phyloP scores from a whole-genome alignment of 2,113 vertebrate genomes.

The Psephotus haematonotus region DNA sequence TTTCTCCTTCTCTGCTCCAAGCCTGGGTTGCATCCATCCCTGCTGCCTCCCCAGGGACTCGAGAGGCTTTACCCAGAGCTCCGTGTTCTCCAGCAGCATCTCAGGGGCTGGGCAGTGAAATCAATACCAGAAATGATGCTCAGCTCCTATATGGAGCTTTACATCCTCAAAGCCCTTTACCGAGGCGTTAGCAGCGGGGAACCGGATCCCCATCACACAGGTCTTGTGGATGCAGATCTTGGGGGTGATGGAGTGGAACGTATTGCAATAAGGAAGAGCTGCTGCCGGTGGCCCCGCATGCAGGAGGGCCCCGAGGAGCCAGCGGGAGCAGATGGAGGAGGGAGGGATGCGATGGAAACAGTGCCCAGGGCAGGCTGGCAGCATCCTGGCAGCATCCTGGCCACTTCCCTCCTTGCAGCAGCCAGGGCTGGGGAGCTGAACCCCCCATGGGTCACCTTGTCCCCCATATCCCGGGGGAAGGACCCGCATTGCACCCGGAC shows the following conservation, averaged over 20 bases:
- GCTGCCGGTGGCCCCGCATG: neutral
- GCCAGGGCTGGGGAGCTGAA: neutral
- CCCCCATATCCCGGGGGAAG: neutral
- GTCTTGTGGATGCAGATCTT: conserved; percentile 37
- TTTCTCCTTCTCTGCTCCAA: neutral
- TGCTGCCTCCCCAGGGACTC: neutral
- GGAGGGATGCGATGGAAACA: neutral
- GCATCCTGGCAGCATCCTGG: neutral
- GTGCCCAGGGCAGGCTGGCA: neutral
- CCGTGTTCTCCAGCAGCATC: neutral
- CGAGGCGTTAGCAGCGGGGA: conserved; percentile 1
- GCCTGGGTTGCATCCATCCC: neutral
- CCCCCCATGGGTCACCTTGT: accelerated
- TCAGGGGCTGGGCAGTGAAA: neutral
- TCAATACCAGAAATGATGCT: conserved; percentile 12
- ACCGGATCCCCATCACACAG: conserved; percentile 1
- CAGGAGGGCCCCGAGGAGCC: neutral
- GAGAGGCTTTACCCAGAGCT: neutral
- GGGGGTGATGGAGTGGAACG: conserved; percentile 6
- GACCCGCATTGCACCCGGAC: accelerated
- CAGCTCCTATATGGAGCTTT: neutral
- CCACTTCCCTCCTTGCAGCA: neutral
- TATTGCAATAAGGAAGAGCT: conserved; percentile 22
- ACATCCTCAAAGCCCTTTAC: neutral
- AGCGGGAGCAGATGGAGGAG: conserved; percentile 32